phyloP scores from a whole-genome alignment of 2,888 invertebrate species.

The Aphodius sticticus region DNA sequence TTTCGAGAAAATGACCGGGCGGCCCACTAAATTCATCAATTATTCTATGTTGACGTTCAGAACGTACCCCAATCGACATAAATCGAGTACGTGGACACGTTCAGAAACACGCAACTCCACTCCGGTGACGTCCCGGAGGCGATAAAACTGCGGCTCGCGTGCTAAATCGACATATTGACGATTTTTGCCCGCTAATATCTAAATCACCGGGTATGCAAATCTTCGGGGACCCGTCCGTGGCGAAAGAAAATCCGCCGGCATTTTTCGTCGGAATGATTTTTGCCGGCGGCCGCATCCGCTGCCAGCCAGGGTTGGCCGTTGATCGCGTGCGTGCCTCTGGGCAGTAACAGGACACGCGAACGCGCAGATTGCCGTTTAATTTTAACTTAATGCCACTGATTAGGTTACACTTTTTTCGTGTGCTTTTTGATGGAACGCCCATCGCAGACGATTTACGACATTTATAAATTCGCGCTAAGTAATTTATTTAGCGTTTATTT shows the following conservation, averaged over 20 bases:
- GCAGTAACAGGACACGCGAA: constrained; percentile 53
- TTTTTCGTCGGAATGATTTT: constrained; percentile 42
- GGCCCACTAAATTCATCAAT: constrained; percentile 20
- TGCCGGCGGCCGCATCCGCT: background rate
- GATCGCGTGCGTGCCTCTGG: constrained; percentile 49
- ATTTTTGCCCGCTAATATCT: constrained; percentile 49
- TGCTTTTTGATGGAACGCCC: constrained; percentile 33
- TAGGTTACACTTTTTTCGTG: constrained; percentile 52
- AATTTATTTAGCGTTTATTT: background rate
- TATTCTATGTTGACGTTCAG: constrained; percentile 22
- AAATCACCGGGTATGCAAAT: constrained; percentile 53
- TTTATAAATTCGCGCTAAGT: background rate
- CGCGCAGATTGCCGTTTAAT: constrained; percentile 50
- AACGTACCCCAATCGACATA: constrained; percentile 24
- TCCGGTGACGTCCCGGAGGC: constrained; percentile 24
- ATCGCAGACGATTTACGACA: constrained; percentile 1
- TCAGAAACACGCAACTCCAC: constrained; percentile 26
- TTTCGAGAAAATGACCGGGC: background rate
- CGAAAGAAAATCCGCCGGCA: constrained; percentile 45
- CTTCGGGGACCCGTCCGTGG: constrained; percentile 40
- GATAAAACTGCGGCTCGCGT: constrained; percentile 43
- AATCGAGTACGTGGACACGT: constrained; percentile 21
- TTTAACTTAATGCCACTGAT: constrained; percentile 53
- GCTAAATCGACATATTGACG: constrained; percentile 52
- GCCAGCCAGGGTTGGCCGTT: constrained; percentile 21